Base-by-base conservation (phyloP, 1,140 invertebrate species). In the Bombus pascuorum region DNA sequence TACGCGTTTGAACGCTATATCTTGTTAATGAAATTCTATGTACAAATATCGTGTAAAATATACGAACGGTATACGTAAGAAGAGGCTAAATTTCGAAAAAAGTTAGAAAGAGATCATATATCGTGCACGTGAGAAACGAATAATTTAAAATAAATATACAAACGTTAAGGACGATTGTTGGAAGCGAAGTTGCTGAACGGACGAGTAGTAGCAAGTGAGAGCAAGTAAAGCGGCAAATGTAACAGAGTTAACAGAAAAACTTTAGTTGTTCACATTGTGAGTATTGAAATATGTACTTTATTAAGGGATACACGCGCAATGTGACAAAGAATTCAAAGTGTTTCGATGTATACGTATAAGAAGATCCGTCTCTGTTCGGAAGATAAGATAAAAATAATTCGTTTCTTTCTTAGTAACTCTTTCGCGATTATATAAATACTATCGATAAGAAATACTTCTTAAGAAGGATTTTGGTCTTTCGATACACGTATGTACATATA, bases 381-480 rank as follows among this genome's bases (percentile, higher is more conserved):
- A 80, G 68, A 80, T 85, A 79, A 71, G 77, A 85, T 79, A 85
- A 80, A 85, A 85, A 85, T 85, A 85, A 80, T 85, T 85, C 42
- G 28, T 79, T 85, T 57, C 34, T 65, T 57, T 68, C 66, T 37
- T 70, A 72, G 42, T 73, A 53, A 78, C 53, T 44, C 28, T 73
- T 34, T 34, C 47, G 65, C 39, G 76, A 57, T 62, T 59, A 37
- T 84, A 84, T 71, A 84, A 84, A 79, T 71, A 84, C 37, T 79
- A 79, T 84, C 66, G 53, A 62, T 84, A 79, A 71, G 76, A 78
- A 77, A 71, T 62, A 84, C 39, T 32, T 42, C 32, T 71, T 47
- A 59, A n/a, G 81, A 78, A 71, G 83, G 76, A 85, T 80, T 5
- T 85, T 85, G 83, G 76, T 85, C 76, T 85, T 79, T 85, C 57